Base-by-base conservation (phyloP, 2,888 invertebrate species). In the Temnothorax ravouxi region DNA sequence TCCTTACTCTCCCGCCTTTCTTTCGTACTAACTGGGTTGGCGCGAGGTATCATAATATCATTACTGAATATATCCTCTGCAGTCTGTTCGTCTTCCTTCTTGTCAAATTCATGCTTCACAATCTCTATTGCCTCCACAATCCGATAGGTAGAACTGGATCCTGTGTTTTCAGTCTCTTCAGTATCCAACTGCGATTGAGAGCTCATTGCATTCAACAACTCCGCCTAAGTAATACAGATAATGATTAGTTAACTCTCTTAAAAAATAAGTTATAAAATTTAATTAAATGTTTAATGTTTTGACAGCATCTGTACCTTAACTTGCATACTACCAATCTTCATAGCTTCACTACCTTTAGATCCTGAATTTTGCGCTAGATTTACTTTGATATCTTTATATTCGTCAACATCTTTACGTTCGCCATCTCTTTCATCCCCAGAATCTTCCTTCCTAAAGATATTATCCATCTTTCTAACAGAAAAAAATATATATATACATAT, bases 1-100 rank as follows among this genome's bases (percentile, higher is more conserved):
- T 97, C 97, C 92, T 97, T 97, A 92, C 96, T 96, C 84, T 96
- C 96, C 84, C 96, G 95, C 61, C 94, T 92, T 25, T 94, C 94
- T 66, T 92, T 92, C 11, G 91, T 59, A n/a, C 25, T 88, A 8
- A 85, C 88, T 3, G 91, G 89, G 62, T 88, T 86, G 0, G 88
- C 76, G 50, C 88, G 91, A 0, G 94, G 91, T 67, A 93, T 54
- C 50, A 93, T 88, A 34, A 94, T 93, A 64, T 93, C 93, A 83
- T 92, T 93, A 13, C 91, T 92, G 89, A 94, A 94, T 80, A 93
- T 89, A 74, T 92, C 91, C 44, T 94, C 94, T 0, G 83, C 67
- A 8, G 50, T 81, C 50, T 59, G 90, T n/a, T 88, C 87, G 1
- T 92, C 89, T 8, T 91, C 87, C 41, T 83, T 89, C 9, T 25